These are phyloP conservation scores for Colistium nudipinnis DNA, from an alignment of 2,113 vertebrate genomes.

Conservation along the genomic window DNA sequence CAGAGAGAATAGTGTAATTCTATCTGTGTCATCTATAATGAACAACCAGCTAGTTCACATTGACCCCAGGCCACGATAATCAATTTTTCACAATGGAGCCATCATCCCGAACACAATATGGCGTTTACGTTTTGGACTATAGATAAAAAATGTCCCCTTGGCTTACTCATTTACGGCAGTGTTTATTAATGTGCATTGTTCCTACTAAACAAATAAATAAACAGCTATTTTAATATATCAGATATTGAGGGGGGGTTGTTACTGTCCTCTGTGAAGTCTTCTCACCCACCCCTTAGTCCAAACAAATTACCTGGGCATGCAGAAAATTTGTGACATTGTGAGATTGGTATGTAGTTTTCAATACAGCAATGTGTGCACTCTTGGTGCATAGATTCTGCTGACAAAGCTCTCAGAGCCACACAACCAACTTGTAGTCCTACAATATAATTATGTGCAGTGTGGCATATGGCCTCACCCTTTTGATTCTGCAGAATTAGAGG, in stretches of 20 bases:
- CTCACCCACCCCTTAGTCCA: background rate
- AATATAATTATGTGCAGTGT: conserved; percentile 1
- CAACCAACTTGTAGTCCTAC: background rate
- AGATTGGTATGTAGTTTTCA: background rate
- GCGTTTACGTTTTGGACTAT: no score
- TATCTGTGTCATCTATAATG: conserved; percentile 37
- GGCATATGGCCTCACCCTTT: background rate
- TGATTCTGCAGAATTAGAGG: background rate
- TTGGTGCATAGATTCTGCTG: background rate
- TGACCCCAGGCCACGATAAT: background rate
- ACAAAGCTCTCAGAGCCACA: background rate
- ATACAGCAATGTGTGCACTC: background rate
- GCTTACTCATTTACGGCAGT: no score
- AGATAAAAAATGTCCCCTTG: no score
- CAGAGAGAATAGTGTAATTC: conserved; percentile 7
- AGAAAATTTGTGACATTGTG: background rate
- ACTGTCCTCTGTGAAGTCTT: no score
- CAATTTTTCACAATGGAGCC: background rate
- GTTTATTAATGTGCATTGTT: no score
- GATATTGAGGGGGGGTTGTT: no score
- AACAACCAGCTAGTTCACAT: background rate
- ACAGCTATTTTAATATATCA: background rate
- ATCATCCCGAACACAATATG: background rate
- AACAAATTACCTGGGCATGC: background rate
- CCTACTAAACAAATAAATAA: no score